These are phyloP conservation scores for Triplophysa bombifrons DNA, from an alignment of 2,797 vertebrate genomes.

Conservation along the genomic window DNA sequence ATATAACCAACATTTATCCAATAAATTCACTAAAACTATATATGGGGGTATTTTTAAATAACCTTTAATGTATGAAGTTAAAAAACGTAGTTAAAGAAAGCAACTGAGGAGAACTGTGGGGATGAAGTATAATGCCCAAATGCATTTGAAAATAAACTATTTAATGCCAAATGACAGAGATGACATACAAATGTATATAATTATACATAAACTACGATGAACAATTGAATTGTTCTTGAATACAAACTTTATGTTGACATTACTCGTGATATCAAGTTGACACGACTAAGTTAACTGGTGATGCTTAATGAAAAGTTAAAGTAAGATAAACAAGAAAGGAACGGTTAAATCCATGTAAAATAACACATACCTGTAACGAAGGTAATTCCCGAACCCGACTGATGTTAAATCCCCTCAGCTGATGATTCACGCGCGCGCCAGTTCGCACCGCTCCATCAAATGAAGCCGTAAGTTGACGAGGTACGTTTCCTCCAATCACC, in stretches of 20 bases:
- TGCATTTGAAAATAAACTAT: too few species aligned
- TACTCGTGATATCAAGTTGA: not conserved
- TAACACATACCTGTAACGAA: not conserved
- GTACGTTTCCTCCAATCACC: conserved; percentile 38
- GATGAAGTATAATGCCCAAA: not conserved
- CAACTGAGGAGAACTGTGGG: too few species aligned
- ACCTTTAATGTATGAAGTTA: too few species aligned
- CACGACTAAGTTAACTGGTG: not conserved
- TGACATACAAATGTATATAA: too few species aligned
- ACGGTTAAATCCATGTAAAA: too few species aligned
- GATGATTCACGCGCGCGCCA: not conserved
- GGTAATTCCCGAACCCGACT: not conserved
- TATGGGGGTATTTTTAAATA: too few species aligned
- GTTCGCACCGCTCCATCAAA: conserved; percentile 20
- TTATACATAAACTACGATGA: not conserved
- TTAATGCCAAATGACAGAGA: too few species aligned
- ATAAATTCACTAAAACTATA: too few species aligned
- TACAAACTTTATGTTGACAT: not conserved
- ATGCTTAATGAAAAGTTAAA: not conserved
- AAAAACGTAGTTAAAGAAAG: too few species aligned
- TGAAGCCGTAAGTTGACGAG: not conserved
- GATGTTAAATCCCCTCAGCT: conserved; percentile 3
- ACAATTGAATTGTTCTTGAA: not conserved
- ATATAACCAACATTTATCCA: too few species aligned
- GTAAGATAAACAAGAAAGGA: not conserved